phyloP scores from a whole-genome alignment of 2,888 invertebrate species.

The Caenorhabditis macrosperma region DNA sequence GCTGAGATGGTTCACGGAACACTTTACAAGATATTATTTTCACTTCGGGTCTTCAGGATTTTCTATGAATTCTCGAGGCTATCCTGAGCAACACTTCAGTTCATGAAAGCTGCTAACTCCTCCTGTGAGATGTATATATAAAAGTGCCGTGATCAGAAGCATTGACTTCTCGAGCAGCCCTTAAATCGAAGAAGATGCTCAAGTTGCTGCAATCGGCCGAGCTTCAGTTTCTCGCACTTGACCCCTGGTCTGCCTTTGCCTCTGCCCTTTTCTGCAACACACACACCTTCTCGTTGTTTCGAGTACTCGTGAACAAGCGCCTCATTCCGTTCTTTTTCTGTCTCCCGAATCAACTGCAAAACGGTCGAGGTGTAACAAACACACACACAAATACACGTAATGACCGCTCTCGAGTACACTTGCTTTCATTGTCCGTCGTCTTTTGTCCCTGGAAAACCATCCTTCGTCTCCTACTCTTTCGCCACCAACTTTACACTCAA shows the following conservation, averaged over 20 bases:
- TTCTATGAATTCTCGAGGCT: too few species aligned
- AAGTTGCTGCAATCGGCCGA: too few species aligned
- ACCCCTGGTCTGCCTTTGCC: slow-evolving; percentile 14
- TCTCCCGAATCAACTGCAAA: slow-evolving; percentile 22
- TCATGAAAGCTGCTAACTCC: too few species aligned
- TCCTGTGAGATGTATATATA: too few species aligned
- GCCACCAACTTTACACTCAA: slow-evolving; percentile 25
- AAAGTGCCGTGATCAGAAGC: too few species aligned
- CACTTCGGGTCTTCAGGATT: too few species aligned
- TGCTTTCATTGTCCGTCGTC: slow-evolving; percentile 20
- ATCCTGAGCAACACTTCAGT: too few species aligned
- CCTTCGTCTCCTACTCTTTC: not conserved
- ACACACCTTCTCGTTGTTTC: slow-evolving; percentile 8
- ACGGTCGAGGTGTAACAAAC: slow-evolving; percentile 31
- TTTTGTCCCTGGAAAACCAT: slow-evolving; percentile 13
- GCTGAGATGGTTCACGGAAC: too few species aligned
- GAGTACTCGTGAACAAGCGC: slow-evolving; percentile 8
- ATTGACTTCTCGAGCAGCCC: too few species aligned
- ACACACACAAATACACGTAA: slow-evolving; percentile 29
- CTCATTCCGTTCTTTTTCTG: not conserved
- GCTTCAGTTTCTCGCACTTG: slow-evolving; percentile 29
- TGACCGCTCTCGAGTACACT: slow-evolving; percentile 44
- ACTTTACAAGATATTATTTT: too few species aligned
- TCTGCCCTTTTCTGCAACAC: slow-evolving; percentile 9
- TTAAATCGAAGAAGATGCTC: too few species aligned